Evolutionary conservation across 2,888 invertebrate genomes (phyloP).

Genomic region (Megaustenia siamemsis): DNA sequence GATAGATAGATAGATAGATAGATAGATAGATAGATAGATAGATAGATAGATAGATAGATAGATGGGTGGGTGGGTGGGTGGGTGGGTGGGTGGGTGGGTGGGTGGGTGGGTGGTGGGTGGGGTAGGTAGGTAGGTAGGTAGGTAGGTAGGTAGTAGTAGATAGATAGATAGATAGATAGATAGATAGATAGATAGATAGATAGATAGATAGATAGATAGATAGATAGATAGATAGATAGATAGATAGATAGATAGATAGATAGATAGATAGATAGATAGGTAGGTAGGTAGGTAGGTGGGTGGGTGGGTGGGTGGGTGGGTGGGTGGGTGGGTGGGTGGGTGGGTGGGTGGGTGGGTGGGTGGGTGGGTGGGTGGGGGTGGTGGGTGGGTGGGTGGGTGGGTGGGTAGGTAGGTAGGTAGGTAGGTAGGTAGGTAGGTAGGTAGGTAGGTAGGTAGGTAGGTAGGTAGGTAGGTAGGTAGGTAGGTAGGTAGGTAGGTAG

Average conservation of each 20-base stretch:
- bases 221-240: not conserved
- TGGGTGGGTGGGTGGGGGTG: not conserved
- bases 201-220: not conserved
- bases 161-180: conserved; percentile 1
- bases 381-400: not conserved
- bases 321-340: not conserved
- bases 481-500: not conserved
- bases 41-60: conserved; percentile 31
- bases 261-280: not conserved
- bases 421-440: not conserved
- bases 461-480: not conserved
- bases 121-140: not conserved
- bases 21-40: conserved; percentile 31
- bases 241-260: not conserved
- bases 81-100: conserved; percentile 22
- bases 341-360: not conserved
- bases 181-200: not conserved
- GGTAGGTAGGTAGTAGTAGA: not conserved
- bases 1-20: conserved; percentile 29
- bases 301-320: not conserved
- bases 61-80: conserved; percentile 18
- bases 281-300: not conserved
- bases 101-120: not conserved
- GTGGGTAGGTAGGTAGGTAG: not conserved
- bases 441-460: not conserved